Evolutionary conservation across 2,797 vertebrate genomes (phyloP).

Genomic region (Pangasius krempfi): DNA sequence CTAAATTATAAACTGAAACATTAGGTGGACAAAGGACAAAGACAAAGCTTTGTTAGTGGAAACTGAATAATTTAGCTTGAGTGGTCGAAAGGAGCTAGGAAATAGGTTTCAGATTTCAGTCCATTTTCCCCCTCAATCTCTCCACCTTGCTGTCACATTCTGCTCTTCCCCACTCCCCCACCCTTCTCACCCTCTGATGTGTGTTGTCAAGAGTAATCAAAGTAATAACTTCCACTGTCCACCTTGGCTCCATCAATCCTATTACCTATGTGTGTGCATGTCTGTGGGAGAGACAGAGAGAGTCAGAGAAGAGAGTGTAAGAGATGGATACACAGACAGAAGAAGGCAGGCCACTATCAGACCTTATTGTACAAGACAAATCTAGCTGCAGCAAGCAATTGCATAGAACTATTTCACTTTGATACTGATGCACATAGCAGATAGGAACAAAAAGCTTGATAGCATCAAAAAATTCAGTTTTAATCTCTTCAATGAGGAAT

Average conservation of each 20-base stretch:
- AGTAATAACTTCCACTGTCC: slow-evolving; percentile 39
- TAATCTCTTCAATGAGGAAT: neutral
- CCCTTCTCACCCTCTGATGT: slow-evolving; percentile 28
- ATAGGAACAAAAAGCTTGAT: neutral
- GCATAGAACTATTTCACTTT: slow-evolving; percentile 6
- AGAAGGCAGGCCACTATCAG: slow-evolving; percentile 20
- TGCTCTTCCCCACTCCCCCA: slow-evolving; percentile 4
- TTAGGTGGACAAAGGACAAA: neutral
- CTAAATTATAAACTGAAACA: neutral
- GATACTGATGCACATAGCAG: neutral
- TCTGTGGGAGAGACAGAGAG: neutral
- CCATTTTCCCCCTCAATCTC: slow-evolving; percentile 11
- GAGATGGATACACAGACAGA: neutral
- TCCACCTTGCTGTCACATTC: slow-evolving; percentile 19
- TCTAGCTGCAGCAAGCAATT: neutral
- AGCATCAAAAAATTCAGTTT: neutral
- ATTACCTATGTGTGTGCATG: slow-evolving; percentile 28
- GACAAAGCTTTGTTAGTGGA: slow-evolving; percentile 6
- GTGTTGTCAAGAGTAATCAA: slow-evolving; percentile 47
- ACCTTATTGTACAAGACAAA: neutral
- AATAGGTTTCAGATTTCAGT: slow-evolving; percentile 32
- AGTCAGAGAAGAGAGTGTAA: neutral
- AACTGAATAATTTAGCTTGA: slow-evolving; percentile 11
- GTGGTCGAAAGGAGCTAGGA: slow-evolving; percentile 34
- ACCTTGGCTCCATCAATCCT: slow-evolving; percentile 19